Evolutionary conservation across 2,113 vertebrate species (phyloP).

Genomic region (Atherinomorus stipes): DNA sequence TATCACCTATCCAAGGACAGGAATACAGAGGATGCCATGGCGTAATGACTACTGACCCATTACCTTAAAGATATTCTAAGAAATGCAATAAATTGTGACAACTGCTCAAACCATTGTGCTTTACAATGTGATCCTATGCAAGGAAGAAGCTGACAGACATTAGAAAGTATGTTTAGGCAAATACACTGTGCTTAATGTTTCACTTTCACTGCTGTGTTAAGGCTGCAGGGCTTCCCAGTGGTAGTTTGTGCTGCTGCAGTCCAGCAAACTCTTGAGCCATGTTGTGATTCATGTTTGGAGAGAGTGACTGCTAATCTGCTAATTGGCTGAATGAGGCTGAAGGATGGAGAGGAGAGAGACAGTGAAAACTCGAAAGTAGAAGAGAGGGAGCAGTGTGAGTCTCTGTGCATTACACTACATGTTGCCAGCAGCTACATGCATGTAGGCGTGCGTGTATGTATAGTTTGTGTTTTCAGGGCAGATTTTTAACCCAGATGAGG

Average conservation of each 20-base stretch:
- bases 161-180: conserved; percentile 16
- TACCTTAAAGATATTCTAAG: conserved; percentile 35
- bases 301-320: conserved; percentile 68
- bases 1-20: conserved; percentile 34
- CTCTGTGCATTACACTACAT: conserved; percentile 11
- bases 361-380: conserved; percentile 23
- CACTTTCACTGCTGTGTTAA: conserved; percentile 40
- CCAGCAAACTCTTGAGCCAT: conserved; percentile 47
- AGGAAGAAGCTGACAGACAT: conserved; percentile 1
- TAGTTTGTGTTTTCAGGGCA: conserved; percentile 59
- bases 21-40: conserved; percentile 34
- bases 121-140: conserved; percentile 36
- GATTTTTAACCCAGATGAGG: conserved; percentile 54
- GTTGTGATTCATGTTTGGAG: conserved; percentile 56
- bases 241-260: conserved; percentile 44
- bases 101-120: conserved; percentile 26
- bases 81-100: conserved; percentile 32
- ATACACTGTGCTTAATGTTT: conserved; percentile 28
- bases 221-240: conserved; percentile 34
- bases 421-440: conserved; percentile 31
- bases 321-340: conserved; percentile 71
- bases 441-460: conserved; percentile 33
- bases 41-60: conserved; percentile 39
- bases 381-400: conserved; percentile 21
- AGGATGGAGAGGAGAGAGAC: conserved; percentile 29